Base-by-base conservation (phyloP, 2,888 invertebrate genomes). In the Epinotia nisella region DNA sequence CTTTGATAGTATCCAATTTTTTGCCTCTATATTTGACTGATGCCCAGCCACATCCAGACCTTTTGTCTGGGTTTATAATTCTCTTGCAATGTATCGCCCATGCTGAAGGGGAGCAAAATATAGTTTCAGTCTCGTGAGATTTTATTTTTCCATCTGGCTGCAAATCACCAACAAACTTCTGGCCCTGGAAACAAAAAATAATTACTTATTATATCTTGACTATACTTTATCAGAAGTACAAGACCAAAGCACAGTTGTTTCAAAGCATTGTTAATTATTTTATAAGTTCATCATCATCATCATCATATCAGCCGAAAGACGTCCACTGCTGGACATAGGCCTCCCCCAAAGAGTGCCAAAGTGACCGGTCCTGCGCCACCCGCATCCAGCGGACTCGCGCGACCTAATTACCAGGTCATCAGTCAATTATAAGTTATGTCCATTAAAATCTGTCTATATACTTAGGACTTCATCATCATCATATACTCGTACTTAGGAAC, bases 81-180 rank as follows among this genome's bases (percentile, higher is more conserved):
- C 97, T 95, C 86, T 98, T 98, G 84, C 98, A 98, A 84, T 98
- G 97, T 86, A 97, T 97, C 0, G 98, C 98, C 98, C 98, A 98
- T 1, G 98, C 97, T 80, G 97, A 98, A 2, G 98, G 98, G 1
- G 98, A 97, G 76, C 97, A 96, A 87, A 98, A 98, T 81, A 97
- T 95, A 75, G 97, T 96, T 85, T 97, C 97, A 51, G 97, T 97
- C 88, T 98, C 98, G 88, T 97, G 97, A 17, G 97, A 97, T 87
- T 96, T 96, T 72, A 98, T 98, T 94, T 97, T 97, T 15, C 98
- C 98, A 94, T 97, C 97, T 53, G 96, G 91, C 82, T 98, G 93
- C 59, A 98, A 92, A 87, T 98, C 98, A 45, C 97, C 98, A 67
- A 97, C 95, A 94, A 98, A 98, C 85, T 96, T 97, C 92, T 98